Evolutionary conservation across 2,113 vertebrate genomes (phyloP).

Genomic region (Mormyrus lacerda): DNA sequence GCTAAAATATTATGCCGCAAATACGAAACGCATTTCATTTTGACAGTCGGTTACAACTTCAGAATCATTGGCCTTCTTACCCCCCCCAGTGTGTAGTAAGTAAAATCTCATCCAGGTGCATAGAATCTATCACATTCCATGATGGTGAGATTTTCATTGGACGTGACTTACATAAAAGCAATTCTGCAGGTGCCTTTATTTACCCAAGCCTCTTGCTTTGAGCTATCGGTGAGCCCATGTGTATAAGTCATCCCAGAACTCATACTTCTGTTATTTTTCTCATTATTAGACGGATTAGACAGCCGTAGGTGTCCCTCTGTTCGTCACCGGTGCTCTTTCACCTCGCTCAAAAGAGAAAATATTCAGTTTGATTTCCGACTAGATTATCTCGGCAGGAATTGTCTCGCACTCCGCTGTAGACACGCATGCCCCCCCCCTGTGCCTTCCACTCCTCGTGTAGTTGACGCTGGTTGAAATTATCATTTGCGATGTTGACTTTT

Average conservation of each 20-base stretch:
- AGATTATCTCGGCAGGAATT: neutral
- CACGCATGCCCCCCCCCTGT: neutral
- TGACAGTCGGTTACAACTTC: neutral
- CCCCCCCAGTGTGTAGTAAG: neutral
- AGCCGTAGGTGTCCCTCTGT: neutral
- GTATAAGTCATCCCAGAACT: neutral
- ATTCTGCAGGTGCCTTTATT: neutral
- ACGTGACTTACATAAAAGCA: neutral
- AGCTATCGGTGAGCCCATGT: neutral
- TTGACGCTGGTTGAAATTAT: no score
- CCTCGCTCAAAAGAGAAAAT: neutral
- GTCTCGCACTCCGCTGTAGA: neutral
- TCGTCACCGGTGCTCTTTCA: neutral
- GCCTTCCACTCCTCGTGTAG: neutral
- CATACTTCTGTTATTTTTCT: neutral
- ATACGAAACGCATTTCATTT: neutral
- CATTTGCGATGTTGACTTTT: neutral
- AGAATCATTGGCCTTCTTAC: neutral
- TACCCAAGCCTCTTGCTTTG: neutral
- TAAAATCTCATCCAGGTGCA: neutral
- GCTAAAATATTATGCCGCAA: neutral
- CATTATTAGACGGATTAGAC: neutral
- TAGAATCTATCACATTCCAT: neutral
- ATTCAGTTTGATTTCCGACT: neutral
- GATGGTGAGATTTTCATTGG: neutral